Evolutionary conservation across 2,113 vertebrate genomes (phyloP).

Genomic region (Origma solitaria): DNA sequence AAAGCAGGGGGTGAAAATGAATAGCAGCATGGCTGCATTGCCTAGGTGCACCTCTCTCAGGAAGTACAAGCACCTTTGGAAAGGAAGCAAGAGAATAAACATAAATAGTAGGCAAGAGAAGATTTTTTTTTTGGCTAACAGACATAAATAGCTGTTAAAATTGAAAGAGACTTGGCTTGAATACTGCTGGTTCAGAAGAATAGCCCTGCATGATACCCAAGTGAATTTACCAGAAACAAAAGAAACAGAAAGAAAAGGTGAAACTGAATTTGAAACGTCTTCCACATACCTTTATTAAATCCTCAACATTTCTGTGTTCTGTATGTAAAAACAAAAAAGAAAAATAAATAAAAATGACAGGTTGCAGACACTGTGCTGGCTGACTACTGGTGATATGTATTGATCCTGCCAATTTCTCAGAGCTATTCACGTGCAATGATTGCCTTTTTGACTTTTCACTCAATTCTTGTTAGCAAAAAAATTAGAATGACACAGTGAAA

Average conservation of each 20-base stretch:
- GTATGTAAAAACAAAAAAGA: rapidly evolving
- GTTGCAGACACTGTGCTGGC: not conserved
- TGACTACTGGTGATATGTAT: not conserved
- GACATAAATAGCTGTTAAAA: not conserved
- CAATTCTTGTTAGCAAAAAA: not conserved
- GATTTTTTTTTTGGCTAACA: not conserved
- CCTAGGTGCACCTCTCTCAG: not conserved
- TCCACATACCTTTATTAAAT: not conserved
- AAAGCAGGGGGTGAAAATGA: not conserved
- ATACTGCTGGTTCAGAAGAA: not conserved
- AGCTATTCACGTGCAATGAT: not conserved
- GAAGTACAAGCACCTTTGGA: not conserved
- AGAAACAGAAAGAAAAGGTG: not conserved
- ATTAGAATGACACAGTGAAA: not conserved
- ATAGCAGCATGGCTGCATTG: not conserved
- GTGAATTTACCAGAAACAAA: not conserved
- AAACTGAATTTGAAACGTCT: not conserved
- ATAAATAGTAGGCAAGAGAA: not conserved
- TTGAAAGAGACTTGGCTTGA: not conserved
- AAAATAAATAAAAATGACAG: not conserved
- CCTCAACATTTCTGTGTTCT: not conserved
- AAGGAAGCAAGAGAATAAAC: not conserved
- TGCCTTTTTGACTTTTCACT: not conserved
- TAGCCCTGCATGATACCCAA: not conserved
- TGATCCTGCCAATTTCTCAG: not conserved